phyloP scores from a whole-genome alignment of 2,113 vertebrate genomes.

The Monopterus albus region DNA sequence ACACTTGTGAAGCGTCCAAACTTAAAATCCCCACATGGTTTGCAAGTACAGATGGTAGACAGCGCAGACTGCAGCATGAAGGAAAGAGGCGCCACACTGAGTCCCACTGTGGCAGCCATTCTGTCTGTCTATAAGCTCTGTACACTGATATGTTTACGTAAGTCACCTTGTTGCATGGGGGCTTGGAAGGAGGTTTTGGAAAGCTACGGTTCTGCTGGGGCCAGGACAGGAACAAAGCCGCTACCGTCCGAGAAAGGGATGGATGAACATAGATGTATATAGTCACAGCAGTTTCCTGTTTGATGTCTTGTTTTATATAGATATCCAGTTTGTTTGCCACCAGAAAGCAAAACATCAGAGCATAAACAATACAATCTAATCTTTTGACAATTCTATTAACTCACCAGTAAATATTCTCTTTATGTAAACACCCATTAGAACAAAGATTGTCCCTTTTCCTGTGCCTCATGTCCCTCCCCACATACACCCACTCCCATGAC shows the following conservation, averaged over 20 bases:
- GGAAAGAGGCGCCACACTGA: conserved; percentile 62
- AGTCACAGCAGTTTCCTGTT: background rate
- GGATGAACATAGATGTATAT: background rate
- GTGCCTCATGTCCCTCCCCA: conserved; percentile 1
- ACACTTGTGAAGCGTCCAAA: conserved; percentile 56
- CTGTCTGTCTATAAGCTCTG: conserved; percentile 46
- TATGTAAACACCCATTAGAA: background rate
- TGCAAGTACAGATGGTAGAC: conserved; percentile 45
- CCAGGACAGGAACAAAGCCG: conserved; percentile 14
- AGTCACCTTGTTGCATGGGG: conserved; percentile 53
- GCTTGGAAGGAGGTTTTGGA: conserved; percentile 45
- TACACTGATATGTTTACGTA: conserved; percentile 57
- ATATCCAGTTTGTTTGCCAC: background rate
- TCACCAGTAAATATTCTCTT: background rate
- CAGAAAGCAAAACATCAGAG: background rate
- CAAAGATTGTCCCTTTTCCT: background rate
- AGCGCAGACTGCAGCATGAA: conserved; percentile 40
- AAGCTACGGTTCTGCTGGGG: conserved; percentile 21
- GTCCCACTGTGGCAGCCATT: conserved; percentile 59
- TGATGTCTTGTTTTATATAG: background rate
- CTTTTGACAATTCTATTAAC: background rate
- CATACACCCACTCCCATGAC: conserved; percentile 23
- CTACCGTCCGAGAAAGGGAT: conserved; percentile 23
- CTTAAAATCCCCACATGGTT: conserved; percentile 57
- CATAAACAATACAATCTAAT: background rate